Base-by-base conservation (phyloP, 2,888 invertebrate genomes). In the Tachina fera region DNA sequence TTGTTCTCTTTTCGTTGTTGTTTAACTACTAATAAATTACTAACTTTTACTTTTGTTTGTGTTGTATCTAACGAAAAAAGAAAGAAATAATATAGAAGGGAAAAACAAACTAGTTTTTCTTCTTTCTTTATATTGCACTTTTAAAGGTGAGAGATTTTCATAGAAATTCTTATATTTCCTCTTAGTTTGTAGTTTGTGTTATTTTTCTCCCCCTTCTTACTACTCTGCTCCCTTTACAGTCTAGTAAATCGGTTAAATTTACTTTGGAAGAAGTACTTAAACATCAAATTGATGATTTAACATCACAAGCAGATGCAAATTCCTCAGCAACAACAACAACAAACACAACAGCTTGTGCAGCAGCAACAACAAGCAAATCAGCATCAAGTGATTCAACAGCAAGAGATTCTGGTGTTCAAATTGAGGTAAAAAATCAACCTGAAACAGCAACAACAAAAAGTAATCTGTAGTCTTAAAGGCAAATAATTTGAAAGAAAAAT, bases 341-440 rank as follows among this genome's bases (percentile, higher is more conserved):
- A 31, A 31, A 13, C 56, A 14, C 47, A 65, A n/a, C 65, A 51
- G 60, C 47, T 22, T 45, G 56, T 58, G 16, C 56, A 16, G 58
- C 39, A 49, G 53, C 74, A 60, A 63, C 84, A 45, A 72, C 45
- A 49, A 39, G 61, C 43, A 76, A 65, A 60, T 63, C 67, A 65
- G 41, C 47, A n/a, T 63, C 60, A 72, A 72, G 65, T 67, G 65
- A 58, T 58, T 82, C 76, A 1, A 79, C 87, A 71, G 87, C 83
- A 77, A 87, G 88, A 80, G 88, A 88, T 83, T 89, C 88, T 75
- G 87, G 88, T 75, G 88, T 89, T 56, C 86, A 86, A 86, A 68
- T 87, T 22, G 87, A 87, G 88, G 88, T 88, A 87, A 87, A 68
- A 31, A 39, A n/a, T 49, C 14, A 77, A 47, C 19, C 41, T 45